Base-by-base conservation (phyloP, 2,113 vertebrate genomes). In the Ciconia maguari region DNA sequence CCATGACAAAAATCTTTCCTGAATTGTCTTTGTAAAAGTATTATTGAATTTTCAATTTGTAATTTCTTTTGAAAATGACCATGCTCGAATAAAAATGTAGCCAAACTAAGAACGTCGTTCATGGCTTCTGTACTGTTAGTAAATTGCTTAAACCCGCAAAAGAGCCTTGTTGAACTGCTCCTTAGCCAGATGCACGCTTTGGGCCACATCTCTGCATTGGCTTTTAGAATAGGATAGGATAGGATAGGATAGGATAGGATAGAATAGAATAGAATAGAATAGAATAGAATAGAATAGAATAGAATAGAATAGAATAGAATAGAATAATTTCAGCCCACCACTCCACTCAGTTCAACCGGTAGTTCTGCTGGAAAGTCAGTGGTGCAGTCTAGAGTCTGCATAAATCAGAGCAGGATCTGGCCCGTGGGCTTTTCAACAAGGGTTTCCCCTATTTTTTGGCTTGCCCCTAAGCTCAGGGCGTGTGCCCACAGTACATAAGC, bases 21-120 rank as follows among this genome's bases (percentile, higher is more conserved):
- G 99, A 99, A 99, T 99, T 99, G 99, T 99, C 99, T 99, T 99
- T 99, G 99, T 99, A 99, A 99, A 99, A 99, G 99, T 99, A 99
- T 99, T 99, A 99, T 99, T 99, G 99, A 99, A 99, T 99, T 99
- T 99, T 99, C 99, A 99, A 99, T 99, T 99, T 99, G 99, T 99
- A 99, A 99, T 99, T 99, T 99, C 99, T 99, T 99, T 99, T 99
- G 99, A 99, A 99, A 99, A 99, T 99, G 99, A 99, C 99, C 99
- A 99, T 99, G 99, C 99, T 99, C 99, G 99, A 99, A 99, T 99
- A 99, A 99, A 99, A 99, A 98, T 98, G 99, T 99, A 99, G 99
- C 99, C 99, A 99, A 99, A 99, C 99, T 99, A 98, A 98, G 98
- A 98, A 98, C 32, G 51, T 96, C 83, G 95, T 97, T 98, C 38